Conservation (phyloP, 2,113 vertebrate species). For the Anas platyrhynchos region DNA sequence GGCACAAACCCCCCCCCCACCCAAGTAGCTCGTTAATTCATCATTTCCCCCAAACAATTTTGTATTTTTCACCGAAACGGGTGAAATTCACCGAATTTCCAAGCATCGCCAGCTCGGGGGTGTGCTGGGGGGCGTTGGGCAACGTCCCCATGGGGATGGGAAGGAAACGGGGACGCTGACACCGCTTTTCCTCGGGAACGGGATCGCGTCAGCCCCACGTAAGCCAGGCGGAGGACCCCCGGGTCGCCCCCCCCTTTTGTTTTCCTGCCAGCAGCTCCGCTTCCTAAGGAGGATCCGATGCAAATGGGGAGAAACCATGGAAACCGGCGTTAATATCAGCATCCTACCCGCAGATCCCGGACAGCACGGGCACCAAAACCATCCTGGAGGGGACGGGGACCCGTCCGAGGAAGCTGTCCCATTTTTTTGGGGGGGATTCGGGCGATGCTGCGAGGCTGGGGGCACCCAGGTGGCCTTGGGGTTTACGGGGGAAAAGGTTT, state of each 20-base stretch:
- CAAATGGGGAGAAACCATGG: slow-evolving; percentile 28
- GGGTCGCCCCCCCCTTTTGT: background rate
- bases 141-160: rapidly evolving
- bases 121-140: no score
- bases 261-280: background rate
- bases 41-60: background rate
- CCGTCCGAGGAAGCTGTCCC: no score
- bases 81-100: background rate
- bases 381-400: no score
- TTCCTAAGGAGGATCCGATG: background rate
- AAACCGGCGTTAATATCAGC: background rate
- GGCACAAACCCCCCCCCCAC: background rate
- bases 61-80: background rate
- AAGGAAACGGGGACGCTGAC: rapidly evolving
- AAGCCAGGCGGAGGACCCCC: background rate
- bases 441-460: background rate
- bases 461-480: background rate
- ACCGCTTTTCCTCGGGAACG: rapidly evolving
- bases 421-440: no score
- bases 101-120: no score
- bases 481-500: background rate
- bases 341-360: background rate
- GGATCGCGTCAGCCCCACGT: background rate
- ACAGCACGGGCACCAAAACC: no score
- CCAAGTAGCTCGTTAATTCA: background rate